Evolutionary conservation across 2,797 vertebrate species (phyloP), one percentile per base, ranked within the genome.

Genomic region (Percopsis omiscomaycus): DNA sequence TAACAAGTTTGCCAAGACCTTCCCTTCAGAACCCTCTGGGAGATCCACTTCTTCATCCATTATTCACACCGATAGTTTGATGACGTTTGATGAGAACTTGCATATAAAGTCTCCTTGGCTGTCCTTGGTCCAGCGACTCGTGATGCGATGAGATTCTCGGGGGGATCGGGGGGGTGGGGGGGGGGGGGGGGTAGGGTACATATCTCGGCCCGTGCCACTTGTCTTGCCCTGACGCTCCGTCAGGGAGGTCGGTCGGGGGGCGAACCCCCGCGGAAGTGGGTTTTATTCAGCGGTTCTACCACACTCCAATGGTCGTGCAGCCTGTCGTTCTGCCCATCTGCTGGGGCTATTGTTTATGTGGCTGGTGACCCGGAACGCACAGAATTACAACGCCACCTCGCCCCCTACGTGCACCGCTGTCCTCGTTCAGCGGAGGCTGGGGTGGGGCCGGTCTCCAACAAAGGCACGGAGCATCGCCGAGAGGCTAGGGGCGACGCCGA

Each of bases 241-340:
- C 15, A 3, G 6, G 15, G 5, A n/a, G n/a, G n/a, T 13, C 6
- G 2, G 49, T 8, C 15, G 5, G 22, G 22, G 22, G 22, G 69
- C 69, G 65, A 63, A 73, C 71, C 46, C 67, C 67, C n/a, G 15
- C 50, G 56, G 64, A 79, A 83, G 78, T 86, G 80, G 79, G 77
- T 88, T 90, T 90, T 91, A 89, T 88, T 92, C 89, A 90, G 86
- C 82, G 81, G 75, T 66, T 83, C 84, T 69, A 87, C 85, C 72
- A 81, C 90, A 89, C 91, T 90, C 83, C 87, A 77, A 61, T 88
- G 87, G 79, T 71, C 88, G 78, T n/a, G 75, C 91, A 93, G 89
- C 88, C 87, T 88, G 88, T 88, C 91, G 88, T 80, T 57, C 53
- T 59, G 65, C 72, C 91, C 92, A 92, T 93, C 92, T 93, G 92